Percentiles rank a stretch among this genome's conserved stretches.
These are phyloP conservation scores for Narcine bancroftii DNA, from an alignment of 2,113 vertebrate species.

Conservation along the genomic window DNA sequence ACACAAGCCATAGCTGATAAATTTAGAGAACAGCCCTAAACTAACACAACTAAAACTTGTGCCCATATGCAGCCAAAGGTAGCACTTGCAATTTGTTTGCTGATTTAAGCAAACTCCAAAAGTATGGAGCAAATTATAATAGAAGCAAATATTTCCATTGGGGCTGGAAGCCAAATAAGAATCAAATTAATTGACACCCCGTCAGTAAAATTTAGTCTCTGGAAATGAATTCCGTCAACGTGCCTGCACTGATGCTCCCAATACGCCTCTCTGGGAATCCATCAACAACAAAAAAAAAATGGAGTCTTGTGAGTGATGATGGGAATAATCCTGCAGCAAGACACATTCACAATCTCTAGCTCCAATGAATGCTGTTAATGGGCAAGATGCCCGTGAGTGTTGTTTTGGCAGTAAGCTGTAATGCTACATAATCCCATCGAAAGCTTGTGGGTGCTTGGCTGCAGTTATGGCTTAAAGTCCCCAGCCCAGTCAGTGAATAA, in stretches of 20 bases:
- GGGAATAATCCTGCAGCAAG: not conserved
- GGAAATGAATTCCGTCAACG: not conserved
- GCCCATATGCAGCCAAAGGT: not conserved
- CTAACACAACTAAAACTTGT: not conserved
- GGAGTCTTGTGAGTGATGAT: not conserved
- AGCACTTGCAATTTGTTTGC: not conserved
- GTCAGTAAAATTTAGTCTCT: not conserved
- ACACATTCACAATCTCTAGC: not conserved
- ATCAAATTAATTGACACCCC: not conserved
- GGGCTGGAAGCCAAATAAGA: not conserved
- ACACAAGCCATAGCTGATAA: not conserved
- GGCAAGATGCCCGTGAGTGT: not conserved
- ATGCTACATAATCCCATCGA: not conserved
- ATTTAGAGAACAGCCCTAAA: not conserved
- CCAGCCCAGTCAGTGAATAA: not conserved
- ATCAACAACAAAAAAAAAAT: not conserved
- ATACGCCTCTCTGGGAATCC: not conserved
- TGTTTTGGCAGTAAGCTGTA: conserved; percentile 18
- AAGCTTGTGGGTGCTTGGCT: conserved; percentile 20
- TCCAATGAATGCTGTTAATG: not conserved
- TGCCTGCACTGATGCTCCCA: not conserved
- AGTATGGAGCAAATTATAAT: not conserved
- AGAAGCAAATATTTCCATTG: not conserved
- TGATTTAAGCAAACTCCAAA: not conserved
- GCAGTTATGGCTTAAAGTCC: not conserved